Evolutionary conservation across 2,888 invertebrate genomes (phyloP), one percentile per base, ranked within the genome.

Genomic region (Xestia sexstrigata): DNA sequence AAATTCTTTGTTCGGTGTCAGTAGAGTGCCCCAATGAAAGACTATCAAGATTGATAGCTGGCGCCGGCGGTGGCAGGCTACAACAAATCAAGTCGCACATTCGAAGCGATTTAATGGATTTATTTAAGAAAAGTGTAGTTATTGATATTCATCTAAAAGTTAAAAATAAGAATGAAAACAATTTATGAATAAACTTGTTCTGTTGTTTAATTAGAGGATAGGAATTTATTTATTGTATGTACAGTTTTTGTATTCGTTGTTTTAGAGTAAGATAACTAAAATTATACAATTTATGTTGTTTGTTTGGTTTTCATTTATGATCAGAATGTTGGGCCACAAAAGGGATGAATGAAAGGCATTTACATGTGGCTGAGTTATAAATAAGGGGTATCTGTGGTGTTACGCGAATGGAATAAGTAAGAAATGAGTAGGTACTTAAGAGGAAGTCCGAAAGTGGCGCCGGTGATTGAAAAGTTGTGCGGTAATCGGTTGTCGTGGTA

Each of bases 61-160:
- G 99, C 0, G 97, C 96, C 0, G 96, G 97, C 0, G 98, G 98
- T 45, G 97, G 97, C 0, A 97, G 97, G 83, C 94, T 99, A n/a
- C 97, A 97, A 74, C 97, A 97, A 92, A 98, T 99, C 30, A 98
- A 97, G 9, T 97, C 97, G 15, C 96, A 97, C 75, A 97, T 97
- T 0, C 97, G 97, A 88, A 97, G 97, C 74, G 97, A 97, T 89
- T 93, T 98, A 79, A 96, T 97, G 47, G 97, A 98, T 88, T 95
- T 97, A 71, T 98, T 98, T 89, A 97, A 97, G 70, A 97, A 97
- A 92, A 97, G 97, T 47, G 96, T 98, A 15, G 87, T 92, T n/a
- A 89, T 96, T 73, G 94, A 94, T 84, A 89, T 96, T 63, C 81
- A 89, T 23, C 92, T 96, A 80, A 94, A 85, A 87, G 87, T 93